Conservation (phyloP, 2,797 vertebrate species). For the Carapus acus region DNA sequence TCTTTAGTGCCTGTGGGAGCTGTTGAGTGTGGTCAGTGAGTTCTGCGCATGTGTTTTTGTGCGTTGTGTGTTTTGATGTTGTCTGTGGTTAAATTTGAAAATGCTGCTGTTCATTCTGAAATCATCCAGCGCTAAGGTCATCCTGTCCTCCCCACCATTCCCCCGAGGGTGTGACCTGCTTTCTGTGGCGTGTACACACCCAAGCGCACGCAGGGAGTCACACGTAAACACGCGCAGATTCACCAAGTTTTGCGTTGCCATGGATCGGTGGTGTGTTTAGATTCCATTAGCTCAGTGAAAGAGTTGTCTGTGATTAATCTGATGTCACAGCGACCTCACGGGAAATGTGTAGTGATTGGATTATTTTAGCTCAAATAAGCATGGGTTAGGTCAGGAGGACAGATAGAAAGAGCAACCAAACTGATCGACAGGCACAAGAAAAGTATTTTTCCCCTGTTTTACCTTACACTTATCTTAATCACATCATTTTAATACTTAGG, state of each 20-base stretch:
- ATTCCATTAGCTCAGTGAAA: conserved; percentile 15
- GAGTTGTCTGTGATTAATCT: conserved; percentile 4
- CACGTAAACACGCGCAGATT: too few relatives aligned
- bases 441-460: too few relatives aligned
- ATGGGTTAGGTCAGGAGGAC: too few relatives aligned
- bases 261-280: conserved; percentile 9
- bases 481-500: too few relatives aligned
- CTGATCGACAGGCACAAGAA: not conserved
- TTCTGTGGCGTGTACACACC: conserved; percentile 1
- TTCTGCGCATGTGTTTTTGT: conserved; percentile 2
- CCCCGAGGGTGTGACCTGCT: conserved; percentile 9
- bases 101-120: conserved; percentile 7
- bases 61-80: conserved; percentile 17
- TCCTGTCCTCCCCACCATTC: not conserved
- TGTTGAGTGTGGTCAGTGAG: conserved; percentile 10
- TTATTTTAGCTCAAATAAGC: too few relatives aligned
- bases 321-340: conserved; percentile 5
- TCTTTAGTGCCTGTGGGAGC: conserved; percentile 30
- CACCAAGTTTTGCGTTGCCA: too few relatives aligned
- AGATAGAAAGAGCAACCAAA: not conserved
- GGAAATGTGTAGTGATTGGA: not conserved
- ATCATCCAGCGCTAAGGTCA: conserved; percentile 4
- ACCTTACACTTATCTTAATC: too few relatives aligned
- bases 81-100: conserved; percentile 13
- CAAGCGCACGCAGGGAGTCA: too few relatives aligned